phyloP scores from a whole-genome alignment of 2,797 vertebrate species.

The Danio jaintianensis region DNA sequence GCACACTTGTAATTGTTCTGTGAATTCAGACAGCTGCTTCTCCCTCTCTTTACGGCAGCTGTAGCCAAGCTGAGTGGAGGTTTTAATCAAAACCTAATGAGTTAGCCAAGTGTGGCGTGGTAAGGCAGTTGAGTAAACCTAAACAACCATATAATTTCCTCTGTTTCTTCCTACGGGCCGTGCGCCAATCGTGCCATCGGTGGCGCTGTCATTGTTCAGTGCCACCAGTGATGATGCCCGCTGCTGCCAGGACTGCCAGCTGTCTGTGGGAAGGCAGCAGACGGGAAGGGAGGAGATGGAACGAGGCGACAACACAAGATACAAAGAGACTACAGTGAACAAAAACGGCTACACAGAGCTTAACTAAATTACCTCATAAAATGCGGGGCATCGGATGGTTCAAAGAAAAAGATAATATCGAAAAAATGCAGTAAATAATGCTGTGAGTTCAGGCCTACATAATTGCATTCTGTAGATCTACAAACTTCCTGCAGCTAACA shows the following conservation, averaged over 20 bases:
- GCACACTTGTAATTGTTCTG: slow-evolving; percentile 53
- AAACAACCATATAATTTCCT: slow-evolving; percentile 61
- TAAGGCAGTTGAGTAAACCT: slow-evolving; percentile 32
- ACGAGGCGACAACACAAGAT: neutral
- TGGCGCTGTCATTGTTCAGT: slow-evolving; percentile 57
- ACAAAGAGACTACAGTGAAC: slow-evolving; percentile 14
- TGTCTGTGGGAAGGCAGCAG: slow-evolving; percentile 43
- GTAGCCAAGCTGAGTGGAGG: slow-evolving; percentile 38
- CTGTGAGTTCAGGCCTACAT: neutral
- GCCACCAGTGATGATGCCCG: slow-evolving; percentile 59
- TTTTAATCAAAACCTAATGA: slow-evolving; percentile 65
- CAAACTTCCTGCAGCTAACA: slow-evolving; percentile 27
- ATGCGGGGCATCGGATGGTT: neutral
- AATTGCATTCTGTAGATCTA: slow-evolving; percentile 16
- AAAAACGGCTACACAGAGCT: slow-evolving; percentile 1
- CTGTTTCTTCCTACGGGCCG: slow-evolving; percentile 39
- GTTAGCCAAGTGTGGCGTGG: slow-evolving; percentile 46
- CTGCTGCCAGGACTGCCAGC: slow-evolving; percentile 64
- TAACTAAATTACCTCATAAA: slow-evolving; percentile 6
- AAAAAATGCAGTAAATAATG: neutral
- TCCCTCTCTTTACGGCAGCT: slow-evolving; percentile 42
- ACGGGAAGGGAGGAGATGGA: neutral
- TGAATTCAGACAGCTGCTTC: slow-evolving; percentile 56
- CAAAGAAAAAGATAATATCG: neutral
- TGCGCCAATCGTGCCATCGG: slow-evolving; percentile 61